A percentile compares a stretch with the other conserved stretches of the same genome.
Conservation (phyloP, 2,888 invertebrate species). For the Sphaerophoria rueppellii region DNA sequence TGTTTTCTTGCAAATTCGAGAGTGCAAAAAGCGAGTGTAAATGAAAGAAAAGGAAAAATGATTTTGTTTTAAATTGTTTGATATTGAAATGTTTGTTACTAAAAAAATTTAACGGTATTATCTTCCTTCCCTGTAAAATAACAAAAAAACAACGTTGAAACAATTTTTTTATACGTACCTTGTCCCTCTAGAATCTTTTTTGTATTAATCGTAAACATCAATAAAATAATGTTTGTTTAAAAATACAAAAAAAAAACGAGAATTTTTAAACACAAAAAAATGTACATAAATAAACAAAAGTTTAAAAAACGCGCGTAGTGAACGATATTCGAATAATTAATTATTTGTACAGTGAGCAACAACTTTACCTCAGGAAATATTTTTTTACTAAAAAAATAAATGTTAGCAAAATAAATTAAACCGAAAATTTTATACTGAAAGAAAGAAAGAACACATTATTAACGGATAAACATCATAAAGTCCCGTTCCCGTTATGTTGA, state of each 20-base stretch:
- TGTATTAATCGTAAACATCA: conserved; percentile 17
- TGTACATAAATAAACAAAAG: conserved; percentile 49
- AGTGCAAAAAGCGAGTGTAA: conserved; percentile 46
- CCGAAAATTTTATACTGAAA: conserved; percentile 27
- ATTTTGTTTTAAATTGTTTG: not conserved
- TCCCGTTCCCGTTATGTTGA: conserved; percentile 39
- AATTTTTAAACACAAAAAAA: conserved; percentile 10
- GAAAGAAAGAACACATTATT: conserved; percentile 45
- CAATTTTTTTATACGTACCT: conserved; percentile 67
- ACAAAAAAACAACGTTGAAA: conserved; percentile 24
- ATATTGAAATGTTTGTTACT: conserved; percentile 54
- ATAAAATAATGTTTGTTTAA: not conserved
- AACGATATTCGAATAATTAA: conserved; percentile 24
- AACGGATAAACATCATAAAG: conserved; percentile 25
- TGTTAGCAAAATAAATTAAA: conserved; percentile 29
- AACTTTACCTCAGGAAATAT: conserved; percentile 67
- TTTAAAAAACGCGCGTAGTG: conserved; percentile 57
- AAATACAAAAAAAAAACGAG: conserved; percentile 2
- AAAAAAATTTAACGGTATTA: conserved; percentile 66
- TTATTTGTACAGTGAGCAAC: conserved; percentile 37
- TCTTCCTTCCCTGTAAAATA: conserved; percentile 45
- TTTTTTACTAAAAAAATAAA: conserved; percentile 55
- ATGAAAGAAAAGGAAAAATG: conserved; percentile 23
- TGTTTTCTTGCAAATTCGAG: conserved; percentile 16
- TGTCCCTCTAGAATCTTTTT: not conserved